Base-by-base conservation (phyloP, 2,888 invertebrate genomes). In the Ethmia dodecea region DNA sequence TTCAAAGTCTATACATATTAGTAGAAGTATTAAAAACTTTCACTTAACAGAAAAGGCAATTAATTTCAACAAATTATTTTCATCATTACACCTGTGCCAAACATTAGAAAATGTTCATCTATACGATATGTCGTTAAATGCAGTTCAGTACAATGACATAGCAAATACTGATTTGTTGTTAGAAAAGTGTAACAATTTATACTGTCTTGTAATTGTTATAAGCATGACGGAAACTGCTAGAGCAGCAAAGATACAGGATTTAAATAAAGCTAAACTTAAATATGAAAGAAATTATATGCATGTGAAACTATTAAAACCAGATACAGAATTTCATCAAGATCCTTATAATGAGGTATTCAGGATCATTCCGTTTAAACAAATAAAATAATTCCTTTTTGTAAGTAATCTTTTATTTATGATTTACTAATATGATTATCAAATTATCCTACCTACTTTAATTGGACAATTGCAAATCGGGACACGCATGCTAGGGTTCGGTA, bases 31-130 rank as follows among this genome's bases (percentile, higher is more conserved):
- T 16, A 80, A 68, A 48, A 76, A 83, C 49, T 40, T 83, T 18
- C 62, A 75, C 15, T 22, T 83, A 25, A 42, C 63, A 27, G 74
- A 73, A 40, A 69, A 55, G 33, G 42, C 41, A 28, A 66, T 79
- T 37, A 60, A 75, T 56, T 72, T 70, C 29, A 46, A 49, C 13
- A 45, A 37, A n/a, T 37, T 80, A 32, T 73, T 78, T 48, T 40
- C 52, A 28, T 51, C 62, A 31, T 52, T 81, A 36, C 62, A 68
- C 35, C 59, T 69, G 47, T 75, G 76, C 57, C 47, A 34, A 14
- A 58, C 47, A 14, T 52, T 83, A 45, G 77, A 81, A 61, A 81
- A 76, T 56, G 55, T 83, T 40, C 52, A 66, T 47, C 40, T 80
- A 28, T 18, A 55, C 40, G 77, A 79, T 28, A 43, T 37, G 28